A percentile compares a stretch with the other conserved stretches of the same genome.
phyloP scores from a whole-genome alignment of 2,888 invertebrate species.

The Eutolmus rufibarbis region DNA sequence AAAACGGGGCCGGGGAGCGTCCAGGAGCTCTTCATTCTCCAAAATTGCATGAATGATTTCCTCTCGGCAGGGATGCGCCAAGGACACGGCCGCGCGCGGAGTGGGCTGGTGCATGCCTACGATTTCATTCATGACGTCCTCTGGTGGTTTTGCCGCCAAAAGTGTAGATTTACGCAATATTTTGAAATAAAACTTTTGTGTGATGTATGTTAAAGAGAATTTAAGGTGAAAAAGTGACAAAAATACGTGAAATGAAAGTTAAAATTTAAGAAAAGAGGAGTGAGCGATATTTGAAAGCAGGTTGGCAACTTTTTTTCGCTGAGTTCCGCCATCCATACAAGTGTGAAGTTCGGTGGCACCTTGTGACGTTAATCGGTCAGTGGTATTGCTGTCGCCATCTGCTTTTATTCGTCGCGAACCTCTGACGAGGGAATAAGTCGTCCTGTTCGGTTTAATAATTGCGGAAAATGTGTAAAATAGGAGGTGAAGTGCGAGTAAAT shows the following conservation, averaged over 20 bases:
- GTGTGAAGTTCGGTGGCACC: neutral
- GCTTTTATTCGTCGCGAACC: conserved; percentile 30
- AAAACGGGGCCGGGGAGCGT: neutral
- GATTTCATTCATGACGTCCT: neutral
- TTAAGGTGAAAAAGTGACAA: neutral
- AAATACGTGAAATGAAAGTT: neutral
- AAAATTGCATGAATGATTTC: conserved; percentile 15
- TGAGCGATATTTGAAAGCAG: neutral
- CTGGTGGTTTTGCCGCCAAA: neutral
- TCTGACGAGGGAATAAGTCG: neutral
- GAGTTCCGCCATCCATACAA: neutral
- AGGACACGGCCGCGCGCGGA: neutral
- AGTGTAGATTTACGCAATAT: neutral
- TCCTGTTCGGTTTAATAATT: neutral
- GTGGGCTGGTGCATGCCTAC: neutral
- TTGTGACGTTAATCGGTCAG: conserved; percentile 3
- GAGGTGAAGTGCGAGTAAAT: neutral
- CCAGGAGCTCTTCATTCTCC: neutral
- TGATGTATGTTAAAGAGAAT: neutral
- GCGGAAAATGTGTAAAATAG: conserved; percentile 12
- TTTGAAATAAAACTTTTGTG: neutral
- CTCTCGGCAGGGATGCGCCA: neutral
- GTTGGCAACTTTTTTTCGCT: conserved; percentile 11
- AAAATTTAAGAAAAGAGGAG: neutral
- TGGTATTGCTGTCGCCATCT: conserved; percentile 30